phyloP scores from a whole-genome alignment of 2,797 vertebrate genomes.

The Muscicapa striata region DNA sequence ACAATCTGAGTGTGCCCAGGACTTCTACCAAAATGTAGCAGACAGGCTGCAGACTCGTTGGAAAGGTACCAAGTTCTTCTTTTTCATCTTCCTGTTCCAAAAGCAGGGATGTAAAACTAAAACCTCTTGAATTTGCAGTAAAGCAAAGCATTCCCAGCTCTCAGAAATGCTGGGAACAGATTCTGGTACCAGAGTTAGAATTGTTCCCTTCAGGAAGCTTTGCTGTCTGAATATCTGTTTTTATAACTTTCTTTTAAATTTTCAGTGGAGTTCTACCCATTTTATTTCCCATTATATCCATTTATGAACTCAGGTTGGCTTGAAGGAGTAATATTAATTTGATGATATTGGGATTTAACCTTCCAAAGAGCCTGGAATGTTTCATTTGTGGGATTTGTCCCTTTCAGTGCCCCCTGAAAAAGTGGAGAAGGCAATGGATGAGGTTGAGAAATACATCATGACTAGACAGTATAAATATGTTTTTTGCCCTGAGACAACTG shows the following conservation, averaged over 20 bases:
- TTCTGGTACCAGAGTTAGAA: not conserved
- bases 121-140: not conserved
- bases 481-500: slow-evolving; percentile 95
- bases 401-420: slow-evolving; percentile 88
- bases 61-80: slow-evolving; percentile 82
- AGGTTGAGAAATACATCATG: slow-evolving; percentile 97
- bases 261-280: not conserved
- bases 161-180: not conserved
- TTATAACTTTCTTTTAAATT: not conserved
- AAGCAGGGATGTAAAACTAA: not conserved
- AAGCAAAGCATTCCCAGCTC: not conserved
- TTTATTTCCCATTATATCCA: not conserved
- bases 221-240: not conserved
- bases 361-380: not conserved
- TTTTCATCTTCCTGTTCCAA: not conserved
- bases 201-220: not conserved
- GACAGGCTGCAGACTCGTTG: slow-evolving; percentile 90
- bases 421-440: slow-evolving; percentile 95
- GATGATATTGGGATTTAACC: not conserved
- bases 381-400: not conserved
- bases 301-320: not conserved
- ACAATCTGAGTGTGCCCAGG: slow-evolving; percentile 92
- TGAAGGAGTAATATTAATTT: not conserved
- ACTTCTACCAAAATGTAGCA: slow-evolving; percentile 93
- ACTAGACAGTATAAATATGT: slow-evolving; percentile 95